A percentile compares a stretch with the other conserved stretches of the same genome.
These are phyloP conservation scores for Dryadula phaetusa DNA, from an alignment of 2,888 invertebrate species.

Conservation along the genomic window DNA sequence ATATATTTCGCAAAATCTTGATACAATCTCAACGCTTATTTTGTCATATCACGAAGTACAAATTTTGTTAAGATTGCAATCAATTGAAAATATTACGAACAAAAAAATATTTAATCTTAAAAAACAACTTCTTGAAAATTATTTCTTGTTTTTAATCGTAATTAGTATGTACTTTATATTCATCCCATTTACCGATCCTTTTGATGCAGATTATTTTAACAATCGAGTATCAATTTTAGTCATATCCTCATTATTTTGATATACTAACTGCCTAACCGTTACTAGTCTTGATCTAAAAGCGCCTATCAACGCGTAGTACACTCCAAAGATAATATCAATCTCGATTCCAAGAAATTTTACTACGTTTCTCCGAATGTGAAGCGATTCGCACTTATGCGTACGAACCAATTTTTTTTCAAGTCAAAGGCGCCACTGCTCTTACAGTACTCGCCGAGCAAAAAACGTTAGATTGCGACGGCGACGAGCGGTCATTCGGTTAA, in stretches of 20 bases:
- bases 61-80: conserved; percentile 9
- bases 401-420: conserved; percentile 62
- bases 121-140: too few relatives aligned
- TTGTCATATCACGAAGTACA: neutral
- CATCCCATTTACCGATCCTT: too few relatives aligned
- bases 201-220: too few relatives aligned
- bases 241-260: too few relatives aligned
- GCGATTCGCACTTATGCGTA: conserved; percentile 70
- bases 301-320: conserved; percentile 4
- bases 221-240: too few relatives aligned
- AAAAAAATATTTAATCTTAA: neutral
- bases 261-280: too few relatives aligned
- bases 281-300: neutral
- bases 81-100: neutral
- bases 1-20: neutral
- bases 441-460: conserved; percentile 63
- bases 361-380: conserved; percentile 65
- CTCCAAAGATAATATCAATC: conserved; percentile 29
- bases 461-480: conserved; percentile 61
- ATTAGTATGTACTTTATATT: too few relatives aligned
- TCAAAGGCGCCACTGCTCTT: conserved; percentile 80
- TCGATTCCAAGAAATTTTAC: conserved; percentile 65
- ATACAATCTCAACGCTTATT: conserved; percentile 18
- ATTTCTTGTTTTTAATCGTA: too few relatives aligned
- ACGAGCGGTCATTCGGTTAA: conserved; percentile 64